A percentile compares a stretch with the other conserved stretches of the same genome.
Evolutionary conservation across 2,888 invertebrate genomes (phyloP).

Genomic region (Congeria kusceri): DNA sequence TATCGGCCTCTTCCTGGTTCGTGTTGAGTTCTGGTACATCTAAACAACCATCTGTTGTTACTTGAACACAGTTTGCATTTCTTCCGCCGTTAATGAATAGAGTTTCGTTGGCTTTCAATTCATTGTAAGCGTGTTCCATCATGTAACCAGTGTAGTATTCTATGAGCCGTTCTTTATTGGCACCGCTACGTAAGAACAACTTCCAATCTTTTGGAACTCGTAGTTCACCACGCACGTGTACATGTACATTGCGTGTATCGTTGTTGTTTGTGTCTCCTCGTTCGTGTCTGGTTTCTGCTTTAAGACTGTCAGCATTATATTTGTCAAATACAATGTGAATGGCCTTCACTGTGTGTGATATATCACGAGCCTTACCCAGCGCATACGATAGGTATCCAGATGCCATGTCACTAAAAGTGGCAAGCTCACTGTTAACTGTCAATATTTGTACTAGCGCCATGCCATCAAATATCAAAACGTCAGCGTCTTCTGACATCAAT

Average conservation of each 20-base stretch:
- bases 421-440: too few species aligned
- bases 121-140: background rate
- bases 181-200: background rate
- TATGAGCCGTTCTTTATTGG: background rate
- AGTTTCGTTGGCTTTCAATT: background rate
- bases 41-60: background rate
- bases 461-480: background rate
- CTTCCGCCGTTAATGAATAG: background rate
- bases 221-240: background rate
- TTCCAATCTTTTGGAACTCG: background rate
- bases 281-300: background rate
- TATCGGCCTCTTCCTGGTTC: slow-evolving; percentile 44
- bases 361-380: too few species aligned
- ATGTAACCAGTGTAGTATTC: background rate
- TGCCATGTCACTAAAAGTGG: too few species aligned
- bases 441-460: slow-evolving; percentile 4
- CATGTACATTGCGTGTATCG: too few species aligned
- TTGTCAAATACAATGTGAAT: slow-evolving; percentile 2
- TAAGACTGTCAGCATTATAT: background rate
- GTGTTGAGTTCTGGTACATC: slow-evolving; percentile 3
- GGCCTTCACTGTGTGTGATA: too few species aligned
- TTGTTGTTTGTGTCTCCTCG: too few species aligned
- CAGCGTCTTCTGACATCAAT: background rate
- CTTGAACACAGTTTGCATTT: background rate
- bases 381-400: too few species aligned